Conservation (phyloP, 2,113 vertebrate genomes). For the Hoplias malabaricus region DNA sequence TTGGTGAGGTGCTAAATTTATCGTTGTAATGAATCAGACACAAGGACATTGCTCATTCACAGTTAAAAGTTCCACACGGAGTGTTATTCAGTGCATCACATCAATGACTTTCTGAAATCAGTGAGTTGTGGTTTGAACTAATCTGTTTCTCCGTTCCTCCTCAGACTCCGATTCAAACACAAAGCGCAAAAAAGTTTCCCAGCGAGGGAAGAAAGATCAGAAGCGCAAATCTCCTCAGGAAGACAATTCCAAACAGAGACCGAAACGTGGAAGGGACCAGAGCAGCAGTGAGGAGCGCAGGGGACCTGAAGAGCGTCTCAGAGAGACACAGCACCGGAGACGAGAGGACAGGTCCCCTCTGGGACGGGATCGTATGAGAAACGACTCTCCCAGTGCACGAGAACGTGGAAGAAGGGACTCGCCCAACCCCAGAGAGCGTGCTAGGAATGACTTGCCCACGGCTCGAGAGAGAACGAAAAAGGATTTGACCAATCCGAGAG, state of each 20-base stretch:
- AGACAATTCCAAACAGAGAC: conserved; percentile 64
- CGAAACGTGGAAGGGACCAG: conserved; percentile 55
- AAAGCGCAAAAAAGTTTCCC: conserved; percentile 65
- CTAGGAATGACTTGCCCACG: background rate
- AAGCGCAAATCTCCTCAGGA: conserved; percentile 65
- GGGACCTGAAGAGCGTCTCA: conserved; percentile 37
- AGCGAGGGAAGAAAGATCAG: conserved; percentile 65
- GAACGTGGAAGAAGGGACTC: background rate
- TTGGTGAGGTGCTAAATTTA: too few species aligned
- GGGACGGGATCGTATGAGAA: background rate
- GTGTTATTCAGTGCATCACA: too few species aligned
- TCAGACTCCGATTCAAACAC: conserved; percentile 61
- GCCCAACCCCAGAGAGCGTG: background rate
- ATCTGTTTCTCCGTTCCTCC: background rate
- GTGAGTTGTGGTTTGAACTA: background rate
- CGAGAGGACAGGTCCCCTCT: background rate
- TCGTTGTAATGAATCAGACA: too few species aligned
- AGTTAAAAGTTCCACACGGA: too few species aligned
- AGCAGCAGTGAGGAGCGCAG: conserved; percentile 28
- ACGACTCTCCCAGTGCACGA: background rate
- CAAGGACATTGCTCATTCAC: too few species aligned
- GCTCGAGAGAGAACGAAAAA: background rate
- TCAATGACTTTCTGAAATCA: background rate
- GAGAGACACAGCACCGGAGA: background rate
- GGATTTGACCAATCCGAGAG: background rate